Percentiles rank a stretch among this genome's conserved stretches.
Conservation (phyloP, 2,797 vertebrate genomes). For the Sebastes oblongus region DNA sequence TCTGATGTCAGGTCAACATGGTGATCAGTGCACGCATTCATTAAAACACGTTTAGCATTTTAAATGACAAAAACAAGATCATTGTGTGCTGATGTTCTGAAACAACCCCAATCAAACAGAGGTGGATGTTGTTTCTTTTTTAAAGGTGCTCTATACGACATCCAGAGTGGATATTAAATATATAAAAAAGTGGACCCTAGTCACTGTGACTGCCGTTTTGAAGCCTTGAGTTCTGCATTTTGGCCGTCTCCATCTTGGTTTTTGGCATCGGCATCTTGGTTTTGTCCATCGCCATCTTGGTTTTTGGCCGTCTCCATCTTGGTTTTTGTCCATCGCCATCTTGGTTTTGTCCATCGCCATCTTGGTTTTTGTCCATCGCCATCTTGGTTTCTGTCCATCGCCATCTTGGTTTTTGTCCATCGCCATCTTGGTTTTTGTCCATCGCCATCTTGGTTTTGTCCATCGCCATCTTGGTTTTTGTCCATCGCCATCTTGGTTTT, state of each 20-base stretch:
- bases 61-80: not conserved
- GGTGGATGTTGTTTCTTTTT: not conserved
- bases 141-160: too few species aligned
- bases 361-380: too few species aligned
- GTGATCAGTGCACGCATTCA: not conserved
- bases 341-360: rapidly evolving
- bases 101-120: not conserved
- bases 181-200: too few species aligned
- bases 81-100: not conserved
- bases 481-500: too few species aligned
- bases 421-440: rapidly evolving
- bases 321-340: rapidly evolving
- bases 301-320: rapidly evolving
- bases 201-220: too few species aligned
- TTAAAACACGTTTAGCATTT: not conserved
- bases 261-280: rapidly evolving
- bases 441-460: rapidly evolving
- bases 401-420: too few species aligned
- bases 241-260: too few species aligned
- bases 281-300: too few species aligned
- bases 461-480: too few species aligned
- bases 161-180: too few species aligned
- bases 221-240: too few species aligned
- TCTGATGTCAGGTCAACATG: not conserved
- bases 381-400: too few species aligned